Conservation (phyloP, 2,113 vertebrate genomes). For the Chinchilla lanigera region DNA sequence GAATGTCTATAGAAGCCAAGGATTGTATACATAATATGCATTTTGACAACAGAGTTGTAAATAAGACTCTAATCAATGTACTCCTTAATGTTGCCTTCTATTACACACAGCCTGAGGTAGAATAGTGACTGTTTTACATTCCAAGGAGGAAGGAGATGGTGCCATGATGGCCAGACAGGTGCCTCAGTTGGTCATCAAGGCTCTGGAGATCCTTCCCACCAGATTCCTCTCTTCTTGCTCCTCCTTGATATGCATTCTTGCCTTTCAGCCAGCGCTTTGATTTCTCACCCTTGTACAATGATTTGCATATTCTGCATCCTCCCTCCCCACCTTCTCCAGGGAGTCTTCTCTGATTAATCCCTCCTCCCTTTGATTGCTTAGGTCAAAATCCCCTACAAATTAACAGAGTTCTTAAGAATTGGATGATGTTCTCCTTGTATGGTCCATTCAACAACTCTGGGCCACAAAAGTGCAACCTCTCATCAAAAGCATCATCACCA, state of each 20-base stretch:
- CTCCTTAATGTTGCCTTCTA: background rate
- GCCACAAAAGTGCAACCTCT: background rate
- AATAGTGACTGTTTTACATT: background rate
- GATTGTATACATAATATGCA: background rate
- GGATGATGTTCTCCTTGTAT: background rate
- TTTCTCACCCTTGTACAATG: background rate
- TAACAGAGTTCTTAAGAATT: background rate
- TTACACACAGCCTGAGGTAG: background rate
- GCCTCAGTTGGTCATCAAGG: background rate
- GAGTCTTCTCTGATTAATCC: slow-evolving; percentile 15
- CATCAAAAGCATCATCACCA: background rate
- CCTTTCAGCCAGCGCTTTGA: background rate
- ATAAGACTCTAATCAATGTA: background rate
- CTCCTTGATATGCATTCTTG: background rate
- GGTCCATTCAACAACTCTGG: background rate
- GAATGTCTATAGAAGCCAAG: background rate
- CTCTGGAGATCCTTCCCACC: background rate
- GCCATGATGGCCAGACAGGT: background rate
- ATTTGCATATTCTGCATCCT: background rate
- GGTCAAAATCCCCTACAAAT: background rate
- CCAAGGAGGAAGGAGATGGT: background rate
- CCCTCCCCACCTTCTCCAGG: background rate
- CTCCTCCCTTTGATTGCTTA: background rate
- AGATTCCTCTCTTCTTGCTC: background rate
- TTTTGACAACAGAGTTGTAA: slow-evolving; percentile 15